A percentile compares a stretch with the other conserved stretches of the same genome.
These are phyloP conservation scores for Cephus cinctus DNA, from an alignment of 1,140 invertebrate genomes.

Conservation along the genomic window DNA sequence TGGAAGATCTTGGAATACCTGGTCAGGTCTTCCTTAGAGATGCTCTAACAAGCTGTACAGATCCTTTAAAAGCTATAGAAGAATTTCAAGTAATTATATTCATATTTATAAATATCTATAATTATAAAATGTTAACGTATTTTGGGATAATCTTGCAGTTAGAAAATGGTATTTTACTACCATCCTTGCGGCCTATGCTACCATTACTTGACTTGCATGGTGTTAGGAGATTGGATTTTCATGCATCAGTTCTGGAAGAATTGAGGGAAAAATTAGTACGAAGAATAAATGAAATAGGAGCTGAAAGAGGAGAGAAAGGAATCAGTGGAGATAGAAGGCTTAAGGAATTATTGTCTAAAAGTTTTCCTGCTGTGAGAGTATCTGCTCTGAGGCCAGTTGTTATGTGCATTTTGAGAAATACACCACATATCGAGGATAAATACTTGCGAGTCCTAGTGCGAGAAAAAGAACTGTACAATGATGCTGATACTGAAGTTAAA, in stretches of 20 bases:
- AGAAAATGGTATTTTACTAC: slow-evolving; percentile 91
- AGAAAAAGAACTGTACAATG: slow-evolving; percentile 90
- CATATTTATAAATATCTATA: not conserved
- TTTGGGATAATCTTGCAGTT: slow-evolving; percentile 55
- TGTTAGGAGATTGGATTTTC: slow-evolving; percentile 88
- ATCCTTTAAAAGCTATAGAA: slow-evolving; percentile 94
- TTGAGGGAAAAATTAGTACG: slow-evolving; percentile 84
- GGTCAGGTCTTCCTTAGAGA: slow-evolving; percentile 87
- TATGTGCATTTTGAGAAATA: slow-evolving; percentile 91
- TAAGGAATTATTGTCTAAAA: slow-evolving; percentile 88
- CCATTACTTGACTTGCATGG: slow-evolving; percentile 93
- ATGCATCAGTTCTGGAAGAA: slow-evolving; percentile 93
- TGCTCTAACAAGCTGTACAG: slow-evolving; percentile 91
- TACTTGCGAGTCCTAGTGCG: slow-evolving; percentile 83
- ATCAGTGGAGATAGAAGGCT: slow-evolving; percentile 71
- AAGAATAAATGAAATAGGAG: slow-evolving; percentile 85
- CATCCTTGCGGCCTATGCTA: slow-evolving; percentile 89
- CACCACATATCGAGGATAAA: slow-evolving; percentile 91
- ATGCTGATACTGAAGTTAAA: slow-evolving; percentile 95
- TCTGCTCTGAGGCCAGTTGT: slow-evolving; percentile 93
- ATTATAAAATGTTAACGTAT: slow-evolving; percentile 6
- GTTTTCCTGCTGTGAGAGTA: slow-evolving; percentile 90
- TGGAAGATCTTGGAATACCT: slow-evolving; percentile 91
- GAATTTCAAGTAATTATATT: slow-evolving; percentile 81
- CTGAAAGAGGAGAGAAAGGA: slow-evolving; percentile 61